These are phyloP conservation scores for Lasioglossum baleicum DNA, from an alignment of 1,140 invertebrate species.

Conservation along the genomic window DNA sequence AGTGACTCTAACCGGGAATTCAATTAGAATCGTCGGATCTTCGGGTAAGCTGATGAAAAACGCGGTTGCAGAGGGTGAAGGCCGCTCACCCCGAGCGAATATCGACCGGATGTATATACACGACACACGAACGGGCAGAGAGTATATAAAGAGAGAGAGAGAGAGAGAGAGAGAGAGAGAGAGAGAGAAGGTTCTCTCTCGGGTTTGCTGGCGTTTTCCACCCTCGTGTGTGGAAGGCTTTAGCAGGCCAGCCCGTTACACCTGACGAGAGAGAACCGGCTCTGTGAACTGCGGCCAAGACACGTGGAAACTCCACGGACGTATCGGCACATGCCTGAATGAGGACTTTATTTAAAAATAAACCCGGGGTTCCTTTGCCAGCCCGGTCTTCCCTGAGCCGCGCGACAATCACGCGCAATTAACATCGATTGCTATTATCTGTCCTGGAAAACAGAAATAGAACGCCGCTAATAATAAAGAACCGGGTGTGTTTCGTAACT, in stretches of 20 bases:
- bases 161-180: too few species aligned
- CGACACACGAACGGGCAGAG: background rate
- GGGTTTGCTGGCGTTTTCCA: background rate
- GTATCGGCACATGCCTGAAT: conserved; percentile 26
- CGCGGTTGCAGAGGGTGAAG: conserved; percentile 45
- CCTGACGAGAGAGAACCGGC: conserved; percentile 1
- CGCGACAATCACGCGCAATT: conserved; percentile 10
- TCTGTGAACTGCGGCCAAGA: conserved; percentile 41
- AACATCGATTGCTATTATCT: conserved; percentile 38
- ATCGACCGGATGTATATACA: conserved; percentile 65
- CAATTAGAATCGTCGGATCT: conserved; percentile 41
- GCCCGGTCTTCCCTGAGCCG: background rate
- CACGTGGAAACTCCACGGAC: conserved; percentile 46
- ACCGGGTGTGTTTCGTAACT: conserved; percentile 5
- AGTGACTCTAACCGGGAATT: conserved; percentile 28
- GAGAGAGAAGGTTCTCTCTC: too few species aligned
- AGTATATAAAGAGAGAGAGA: too few species aligned
- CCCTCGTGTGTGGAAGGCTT: conserved; percentile 18
- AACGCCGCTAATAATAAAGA: conserved; percentile 12
- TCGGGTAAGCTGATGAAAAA: conserved; percentile 40
- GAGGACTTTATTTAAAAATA: conserved; percentile 41
- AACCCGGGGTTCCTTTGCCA: conserved; percentile 16
- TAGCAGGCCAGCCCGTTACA: conserved; percentile 13
- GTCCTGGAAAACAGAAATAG: conserved; percentile 35
- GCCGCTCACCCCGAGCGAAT: conserved; percentile 67